phyloP scores from a whole-genome alignment of 2,797 vertebrate species.

The Hippopotamyrus pictus region DNA sequence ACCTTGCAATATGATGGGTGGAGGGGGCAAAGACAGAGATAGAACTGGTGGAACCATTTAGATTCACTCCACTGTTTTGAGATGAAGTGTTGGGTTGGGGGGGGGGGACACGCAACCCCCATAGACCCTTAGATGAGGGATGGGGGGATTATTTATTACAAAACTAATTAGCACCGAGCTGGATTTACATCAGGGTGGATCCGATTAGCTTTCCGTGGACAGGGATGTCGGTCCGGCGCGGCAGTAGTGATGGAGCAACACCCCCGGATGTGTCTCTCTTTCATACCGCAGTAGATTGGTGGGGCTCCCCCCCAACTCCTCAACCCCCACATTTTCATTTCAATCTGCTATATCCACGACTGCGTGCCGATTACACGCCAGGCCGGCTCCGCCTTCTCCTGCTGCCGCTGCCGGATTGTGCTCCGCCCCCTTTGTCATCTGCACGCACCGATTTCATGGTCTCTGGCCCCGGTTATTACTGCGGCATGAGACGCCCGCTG shows the following conservation, averaged over 20 bases:
- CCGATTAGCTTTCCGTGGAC: neutral
- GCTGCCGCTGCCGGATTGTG: neutral
- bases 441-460: slow-evolving; percentile 25
- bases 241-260: neutral
- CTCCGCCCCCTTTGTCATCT: slow-evolving; percentile 23
- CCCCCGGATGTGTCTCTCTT: neutral
- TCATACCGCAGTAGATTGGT: neutral
- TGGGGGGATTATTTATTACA: neutral
- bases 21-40: neutral
- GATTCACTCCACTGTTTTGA: slow-evolving; percentile 2
- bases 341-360: neutral
- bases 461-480: slow-evolving; percentile 32
- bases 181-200: slow-evolving; percentile 3
- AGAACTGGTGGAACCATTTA: neutral
- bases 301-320: neutral
- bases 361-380: neutral
- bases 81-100: neutral
- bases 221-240: neutral
- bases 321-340: neutral
- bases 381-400: neutral
- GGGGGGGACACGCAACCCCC: neutral
- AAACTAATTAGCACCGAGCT: slow-evolving; percentile 12
- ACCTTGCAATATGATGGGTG: neutral
- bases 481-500: slow-evolving; percentile 19
- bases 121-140: neutral